Base-by-base conservation (phyloP, 2,888 invertebrate genomes). In the Mimachlamys varia region DNA sequence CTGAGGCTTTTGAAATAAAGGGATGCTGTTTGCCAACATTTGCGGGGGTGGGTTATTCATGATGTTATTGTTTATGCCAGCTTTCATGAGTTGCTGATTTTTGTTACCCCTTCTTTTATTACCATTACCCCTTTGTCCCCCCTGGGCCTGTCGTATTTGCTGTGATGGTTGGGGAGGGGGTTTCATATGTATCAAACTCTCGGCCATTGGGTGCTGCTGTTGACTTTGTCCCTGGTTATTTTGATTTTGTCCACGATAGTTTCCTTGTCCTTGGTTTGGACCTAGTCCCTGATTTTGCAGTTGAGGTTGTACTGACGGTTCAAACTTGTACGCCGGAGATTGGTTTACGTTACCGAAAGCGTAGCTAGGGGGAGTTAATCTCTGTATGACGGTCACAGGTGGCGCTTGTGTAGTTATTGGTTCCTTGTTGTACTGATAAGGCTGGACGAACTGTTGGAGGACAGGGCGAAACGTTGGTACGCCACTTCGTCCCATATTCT, bases 401-500 rank as follows among this genome's bases (percentile, higher is more conserved):
- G 76, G 76, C 27, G 27, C 27, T 76, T 76, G 76, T 76, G 76
- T 76, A 15, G 76, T 76, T 76, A 76, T 76, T 76, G 27, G 33
- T 33, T 76, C 76, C 27, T 76, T 76, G 12, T 76, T 27, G 33
- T 27, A 76, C 27, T 76, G 76, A 27, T 22, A 33, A 13, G 76
- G 27, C 33, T 76, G 76, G 22, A 7, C 33, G 33, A 76, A 76
- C 1, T 76, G 76, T 27, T 27, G 76, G 0, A 76, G 2, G 10
- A 33, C 76, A 17, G 76, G 76, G 76, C 33, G 76, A 15, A 22
- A 76, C 13, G 76, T 76, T 27, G 62, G 62, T 27, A 76, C 5
- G 10, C 62, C 62, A 27, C 17, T 76, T 10, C 2, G 12, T 15
- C 27, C 22, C 2, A 13, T 27, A 12, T 76, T 76, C 76, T 76